Conservation (phyloP, 2,888 invertebrate genomes). For the Troilus luridus region DNA sequence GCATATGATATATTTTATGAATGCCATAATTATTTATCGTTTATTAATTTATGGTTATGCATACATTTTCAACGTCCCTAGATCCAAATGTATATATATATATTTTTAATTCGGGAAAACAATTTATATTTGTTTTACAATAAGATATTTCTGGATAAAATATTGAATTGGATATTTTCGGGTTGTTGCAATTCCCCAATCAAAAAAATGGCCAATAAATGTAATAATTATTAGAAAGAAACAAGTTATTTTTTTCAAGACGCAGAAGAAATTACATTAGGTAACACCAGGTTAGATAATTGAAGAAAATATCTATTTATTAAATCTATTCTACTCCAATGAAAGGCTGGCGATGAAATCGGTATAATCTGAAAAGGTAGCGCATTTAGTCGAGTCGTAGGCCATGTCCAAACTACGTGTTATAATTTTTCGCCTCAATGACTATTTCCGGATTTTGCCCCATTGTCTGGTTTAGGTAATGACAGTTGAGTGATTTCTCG, state of each 20-base stretch:
- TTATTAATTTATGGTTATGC: too few species aligned
- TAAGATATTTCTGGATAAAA: too few species aligned
- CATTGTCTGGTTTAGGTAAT: neutral
- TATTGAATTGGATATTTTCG: too few species aligned
- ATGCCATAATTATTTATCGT: too few species aligned
- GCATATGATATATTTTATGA: too few species aligned
- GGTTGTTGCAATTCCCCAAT: too few species aligned
- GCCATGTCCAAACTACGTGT: neutral
- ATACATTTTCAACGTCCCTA: too few species aligned
- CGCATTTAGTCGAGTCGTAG: neutral
- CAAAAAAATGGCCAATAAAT: neutral
- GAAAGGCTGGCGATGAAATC: neutral
- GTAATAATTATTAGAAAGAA: neutral
- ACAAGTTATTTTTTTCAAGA: neutral
- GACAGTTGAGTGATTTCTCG: neutral
- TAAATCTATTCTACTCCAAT: neutral
- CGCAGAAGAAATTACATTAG: neutral
- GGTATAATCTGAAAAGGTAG: neutral
- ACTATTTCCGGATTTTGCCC: neutral
- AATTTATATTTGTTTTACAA: too few species aligned
- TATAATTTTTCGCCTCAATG: neutral
- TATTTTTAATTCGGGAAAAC: too few species aligned
- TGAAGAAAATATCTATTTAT: neutral
- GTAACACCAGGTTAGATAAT: neutral
- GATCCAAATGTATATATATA: too few species aligned